Conservation (phyloP, 2,888 invertebrate genomes). For the Drosophila barbarae region DNA sequence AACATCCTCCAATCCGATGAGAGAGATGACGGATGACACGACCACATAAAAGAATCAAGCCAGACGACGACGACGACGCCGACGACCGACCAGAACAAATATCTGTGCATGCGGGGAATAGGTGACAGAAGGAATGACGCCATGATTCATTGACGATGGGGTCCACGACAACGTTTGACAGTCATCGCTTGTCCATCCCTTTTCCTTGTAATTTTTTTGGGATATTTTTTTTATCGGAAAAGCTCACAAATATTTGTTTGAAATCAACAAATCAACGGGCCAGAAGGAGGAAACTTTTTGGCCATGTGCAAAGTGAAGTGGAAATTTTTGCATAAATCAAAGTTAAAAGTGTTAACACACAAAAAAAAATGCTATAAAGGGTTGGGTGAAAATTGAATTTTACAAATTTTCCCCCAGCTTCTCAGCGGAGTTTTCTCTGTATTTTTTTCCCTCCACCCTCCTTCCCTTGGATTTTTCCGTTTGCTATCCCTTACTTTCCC, state of each 20-base stretch:
- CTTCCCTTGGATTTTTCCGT: constrained; percentile 15
- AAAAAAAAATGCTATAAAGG: constrained; percentile 37
- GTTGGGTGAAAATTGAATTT: constrained; percentile 66
- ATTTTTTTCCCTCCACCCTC: neutral
- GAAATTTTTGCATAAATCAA: constrained; percentile 73
- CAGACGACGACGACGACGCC: constrained; percentile 7
- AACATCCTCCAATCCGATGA: constrained; percentile 2
- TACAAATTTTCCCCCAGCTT: constrained; percentile 44
- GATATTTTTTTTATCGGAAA: constrained; percentile 47
- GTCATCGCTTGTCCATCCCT: constrained; percentile 37
- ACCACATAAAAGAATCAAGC: constrained; percentile 29
- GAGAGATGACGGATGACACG: constrained; percentile 41
- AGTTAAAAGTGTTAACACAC: constrained; percentile 71
- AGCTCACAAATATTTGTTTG: constrained; percentile 66
- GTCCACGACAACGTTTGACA: constrained; percentile 31
- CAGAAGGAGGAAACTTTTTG: constrained; percentile 41
- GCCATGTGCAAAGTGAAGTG: constrained; percentile 62
- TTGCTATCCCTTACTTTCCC: constrained; percentile 36
- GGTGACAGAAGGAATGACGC: constrained; percentile 35
- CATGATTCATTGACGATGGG: constrained; percentile 42
- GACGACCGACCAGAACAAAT: constrained; percentile 9
- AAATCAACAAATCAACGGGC: constrained; percentile 68
- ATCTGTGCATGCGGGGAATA: constrained; percentile 11
- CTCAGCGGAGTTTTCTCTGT: constrained; percentile 1
- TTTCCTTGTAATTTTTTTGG: neutral